These are phyloP conservation scores for Upupa epops DNA, from an alignment of 2,113 vertebrate genomes.

Conservation along the genomic window DNA sequence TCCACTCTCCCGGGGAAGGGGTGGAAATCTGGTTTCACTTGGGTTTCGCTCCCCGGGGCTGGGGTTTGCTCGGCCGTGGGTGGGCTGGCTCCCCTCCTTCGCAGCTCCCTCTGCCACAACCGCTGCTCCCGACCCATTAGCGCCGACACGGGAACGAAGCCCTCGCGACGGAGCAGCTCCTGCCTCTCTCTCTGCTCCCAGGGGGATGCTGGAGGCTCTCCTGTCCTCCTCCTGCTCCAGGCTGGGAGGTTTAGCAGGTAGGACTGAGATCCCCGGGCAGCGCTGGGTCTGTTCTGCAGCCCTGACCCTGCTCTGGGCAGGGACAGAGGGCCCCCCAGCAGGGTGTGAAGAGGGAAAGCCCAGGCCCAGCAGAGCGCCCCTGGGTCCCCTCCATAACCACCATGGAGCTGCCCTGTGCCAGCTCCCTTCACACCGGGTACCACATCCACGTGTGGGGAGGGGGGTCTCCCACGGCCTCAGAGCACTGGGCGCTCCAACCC, in stretches of 20 bases:
- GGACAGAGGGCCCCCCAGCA: slow-evolving; percentile 8
- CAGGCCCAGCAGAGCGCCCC: not conserved
- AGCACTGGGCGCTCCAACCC: rapidly evolving
- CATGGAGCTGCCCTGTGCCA: too few species aligned
- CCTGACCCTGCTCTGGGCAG: slow-evolving; percentile 12
- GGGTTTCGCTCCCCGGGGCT: slow-evolving; percentile 65
- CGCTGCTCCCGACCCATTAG: slow-evolving; percentile 78
- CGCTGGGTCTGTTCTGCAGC: slow-evolving; percentile 9
- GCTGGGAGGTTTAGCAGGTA: not conserved
- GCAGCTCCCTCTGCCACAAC: slow-evolving; percentile 72
- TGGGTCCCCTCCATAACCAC: too few species aligned
- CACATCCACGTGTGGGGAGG: too few species aligned
- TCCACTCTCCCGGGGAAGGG: slow-evolving; percentile 73
- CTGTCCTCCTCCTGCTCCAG: not conserved
- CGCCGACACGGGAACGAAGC: slow-evolving; percentile 58
- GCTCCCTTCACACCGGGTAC: not conserved
- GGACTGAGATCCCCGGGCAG: not conserved
- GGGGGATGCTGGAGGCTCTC: not conserved
- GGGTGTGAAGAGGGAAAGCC: slow-evolving; percentile 12
- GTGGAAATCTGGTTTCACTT: slow-evolving; percentile 76
- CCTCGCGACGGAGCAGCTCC: not conserved
- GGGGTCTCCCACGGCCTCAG: too few species aligned
- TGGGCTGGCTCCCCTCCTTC: slow-evolving; percentile 74
- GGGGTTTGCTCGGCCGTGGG: slow-evolving; percentile 72
- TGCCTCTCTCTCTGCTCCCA: not conserved